Evolutionary conservation across 1,140 invertebrate genomes (phyloP), one percentile per base, ranked within the genome.

Genomic region (Gryon sp.): DNA sequence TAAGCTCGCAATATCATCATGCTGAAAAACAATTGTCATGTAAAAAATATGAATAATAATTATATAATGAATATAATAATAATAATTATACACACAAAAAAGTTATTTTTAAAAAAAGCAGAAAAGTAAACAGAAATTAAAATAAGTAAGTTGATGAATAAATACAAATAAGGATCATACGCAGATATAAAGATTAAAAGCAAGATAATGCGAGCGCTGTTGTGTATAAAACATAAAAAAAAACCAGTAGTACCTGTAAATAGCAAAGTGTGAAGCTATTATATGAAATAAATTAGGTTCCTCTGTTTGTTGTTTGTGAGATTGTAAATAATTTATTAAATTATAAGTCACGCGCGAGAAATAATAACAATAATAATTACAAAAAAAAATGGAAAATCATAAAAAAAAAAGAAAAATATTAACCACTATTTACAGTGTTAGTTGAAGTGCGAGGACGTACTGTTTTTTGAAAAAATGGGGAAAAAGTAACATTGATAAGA

Each of bases 301-400:
- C 85, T 88, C 83, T 79, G 84, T 88, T 89, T 89, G 86, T 86
- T 89, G 86, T 88, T 87, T 88, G 84, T 86, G 86, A 88, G 84
- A 87, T 86, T 88, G 86, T 88, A 88, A 81, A 87, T 88, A 88
- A 88, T 87, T 87, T 88, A 87, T 87, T 86, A 84, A 88, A 84
- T 78, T 76, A 80, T 84, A 87, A 85, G 81, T 83, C 76, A 81
- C 66, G 76, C 62, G 73, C 81, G 66, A 75, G 76, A 76, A 59
- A 83, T 62, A 69, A 76, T 66, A 59, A 79, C n/a, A n/a, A n/a
- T n/a, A n/a, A n/a, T n/a, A n/a, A n/a, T n/a, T n/a, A n/a, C n/a
- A n/a, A n/a, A n/a, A n/a, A n/a, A n/a, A n/a, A n/a, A n/a, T n/a
- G n/a, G n/a, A n/a, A n/a, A n/a, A n/a, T n/a, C n/a, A n/a, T 20